Evolutionary conservation across 2,113 vertebrate species (phyloP).

Genomic region (Gymnorhina tibicen): DNA sequence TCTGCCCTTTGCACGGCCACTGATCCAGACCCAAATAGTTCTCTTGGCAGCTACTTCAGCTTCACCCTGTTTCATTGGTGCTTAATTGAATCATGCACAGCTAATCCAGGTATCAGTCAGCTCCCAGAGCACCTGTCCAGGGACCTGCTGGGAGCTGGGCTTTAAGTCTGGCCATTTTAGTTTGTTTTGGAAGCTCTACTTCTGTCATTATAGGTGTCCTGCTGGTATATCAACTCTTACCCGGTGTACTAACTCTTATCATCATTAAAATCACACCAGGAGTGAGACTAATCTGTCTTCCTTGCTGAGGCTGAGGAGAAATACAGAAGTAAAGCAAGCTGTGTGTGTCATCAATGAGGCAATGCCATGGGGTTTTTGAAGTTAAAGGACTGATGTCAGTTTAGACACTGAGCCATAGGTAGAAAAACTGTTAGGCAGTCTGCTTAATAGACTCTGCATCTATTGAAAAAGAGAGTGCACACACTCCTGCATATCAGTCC

Average conservation of each 20-base stretch:
- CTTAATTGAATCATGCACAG: not conserved
- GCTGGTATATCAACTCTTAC: not conserved
- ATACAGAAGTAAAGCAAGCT: not conserved
- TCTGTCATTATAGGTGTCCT: not conserved
- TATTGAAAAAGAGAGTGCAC: not conserved
- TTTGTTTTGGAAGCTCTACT: not conserved
- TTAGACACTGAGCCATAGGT: not conserved
- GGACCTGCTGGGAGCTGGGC: not conserved
- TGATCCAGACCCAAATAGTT: fast-evolving
- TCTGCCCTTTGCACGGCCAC: not conserved
- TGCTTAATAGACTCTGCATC: not conserved
- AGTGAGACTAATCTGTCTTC: not conserved
- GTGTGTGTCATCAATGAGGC: not conserved
- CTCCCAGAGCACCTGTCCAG: not conserved
- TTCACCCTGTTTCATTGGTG: not conserved
- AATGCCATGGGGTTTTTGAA: not conserved
- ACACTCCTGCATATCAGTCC: not conserved
- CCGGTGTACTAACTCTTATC: not conserved
- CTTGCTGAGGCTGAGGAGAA: not conserved
- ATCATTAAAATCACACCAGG: not conserved
- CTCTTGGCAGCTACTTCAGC: not conserved
- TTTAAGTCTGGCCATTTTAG: not conserved
- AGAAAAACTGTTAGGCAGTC: not conserved
- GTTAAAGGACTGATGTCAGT: not conserved
- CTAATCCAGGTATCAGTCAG: not conserved